phyloP scores from a whole-genome alignment of 1,140 invertebrate genomes.

The Lucilia sericata region DNA sequence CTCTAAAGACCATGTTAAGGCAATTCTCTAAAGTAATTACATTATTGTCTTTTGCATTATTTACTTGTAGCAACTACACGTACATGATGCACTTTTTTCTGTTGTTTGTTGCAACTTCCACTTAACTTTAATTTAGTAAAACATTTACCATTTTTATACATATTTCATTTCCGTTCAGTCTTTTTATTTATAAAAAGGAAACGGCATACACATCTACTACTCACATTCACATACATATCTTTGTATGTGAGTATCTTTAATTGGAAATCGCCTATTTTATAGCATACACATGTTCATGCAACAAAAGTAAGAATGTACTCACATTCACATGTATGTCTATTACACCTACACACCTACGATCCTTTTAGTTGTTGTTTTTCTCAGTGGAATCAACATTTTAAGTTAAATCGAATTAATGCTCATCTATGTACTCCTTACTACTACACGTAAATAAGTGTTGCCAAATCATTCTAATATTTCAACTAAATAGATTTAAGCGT shows the following conservation, averaged over 20 bases:
- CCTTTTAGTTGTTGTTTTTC: background rate
- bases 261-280: conserved; percentile 21
- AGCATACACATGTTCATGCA: background rate
- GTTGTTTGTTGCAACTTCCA: background rate
- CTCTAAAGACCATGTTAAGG: background rate
- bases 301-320: too few species aligned
- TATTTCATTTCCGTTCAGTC: background rate
- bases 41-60: conserved; percentile 6
- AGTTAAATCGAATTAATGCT: background rate
- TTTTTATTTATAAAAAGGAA: background rate
- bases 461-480: too few species aligned
- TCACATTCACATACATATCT: background rate
- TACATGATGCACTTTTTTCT: background rate
- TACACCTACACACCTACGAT: background rate
- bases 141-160: background rate
- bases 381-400: background rate
- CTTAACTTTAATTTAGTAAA: background rate
- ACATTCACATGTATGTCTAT: too few species aligned
- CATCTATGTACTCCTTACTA: background rate
- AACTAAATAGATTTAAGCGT: too few species aligned
- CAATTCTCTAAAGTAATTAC: conserved; percentile 16
- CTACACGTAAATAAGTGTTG: background rate
- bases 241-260: background rate
- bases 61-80: background rate
- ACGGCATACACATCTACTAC: too few species aligned